Conservation (phyloP, 1,140 invertebrate species). For the Meloidogyne hapla region DNA sequence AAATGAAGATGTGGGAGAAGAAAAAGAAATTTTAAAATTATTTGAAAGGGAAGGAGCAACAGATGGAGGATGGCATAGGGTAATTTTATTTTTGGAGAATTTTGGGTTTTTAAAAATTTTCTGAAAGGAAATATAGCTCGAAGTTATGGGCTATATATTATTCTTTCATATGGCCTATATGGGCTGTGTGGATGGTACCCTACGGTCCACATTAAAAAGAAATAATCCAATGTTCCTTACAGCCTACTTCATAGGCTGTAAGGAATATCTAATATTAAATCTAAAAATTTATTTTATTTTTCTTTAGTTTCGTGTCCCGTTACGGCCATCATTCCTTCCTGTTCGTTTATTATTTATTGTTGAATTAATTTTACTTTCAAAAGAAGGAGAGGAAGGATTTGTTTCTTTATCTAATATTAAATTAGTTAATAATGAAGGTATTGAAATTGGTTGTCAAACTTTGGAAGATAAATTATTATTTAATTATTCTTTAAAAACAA, state of each 20-base stretch:
- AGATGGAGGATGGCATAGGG: conserved; percentile 26
- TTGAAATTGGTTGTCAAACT: conserved; percentile 35
- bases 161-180: no score
- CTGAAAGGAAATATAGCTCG: background rate
- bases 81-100: no score
- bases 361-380: background rate
- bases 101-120: background rate
- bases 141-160: no score
- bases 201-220: no score
- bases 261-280: background rate
- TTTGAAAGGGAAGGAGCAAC: conserved; percentile 29
- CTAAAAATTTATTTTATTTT: background rate
- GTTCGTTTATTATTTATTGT: conserved; percentile 24
- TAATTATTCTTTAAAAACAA: background rate
- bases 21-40: conserved; percentile 7
- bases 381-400: conserved; percentile 21
- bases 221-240: no score
- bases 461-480: background rate
- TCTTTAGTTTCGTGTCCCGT: conserved; percentile 33
- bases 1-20: background rate
- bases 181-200: background rate
- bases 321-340: conserved; percentile 31
- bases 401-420: conserved; percentile 30
- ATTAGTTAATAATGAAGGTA: conserved; percentile 30
- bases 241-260: no score